These are phyloP conservation scores for Dasyurus viverrinus DNA, from an alignment of 2,113 vertebrate genomes.

Conservation along the genomic window DNA sequence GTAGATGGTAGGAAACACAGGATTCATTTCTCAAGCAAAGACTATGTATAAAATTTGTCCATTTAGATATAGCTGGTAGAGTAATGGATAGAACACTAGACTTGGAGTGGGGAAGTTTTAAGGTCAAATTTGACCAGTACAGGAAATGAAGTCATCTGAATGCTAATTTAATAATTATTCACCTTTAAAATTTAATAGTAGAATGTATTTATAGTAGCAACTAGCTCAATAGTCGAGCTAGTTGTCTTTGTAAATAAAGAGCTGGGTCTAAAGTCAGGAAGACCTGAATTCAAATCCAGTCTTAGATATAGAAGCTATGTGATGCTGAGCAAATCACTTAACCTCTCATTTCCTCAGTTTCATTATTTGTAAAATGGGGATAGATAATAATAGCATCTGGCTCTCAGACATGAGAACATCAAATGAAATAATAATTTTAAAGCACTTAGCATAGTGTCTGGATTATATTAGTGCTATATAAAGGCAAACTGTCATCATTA, in stretches of 20 bases:
- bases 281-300: not conserved
- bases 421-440: not conserved
- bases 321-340: not conserved
- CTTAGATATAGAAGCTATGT: not conserved
- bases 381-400: not conserved
- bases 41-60: not conserved
- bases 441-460: not conserved
- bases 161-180: not conserved
- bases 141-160: not conserved
- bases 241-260: not conserved
- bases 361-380: not conserved
- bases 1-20: not conserved
- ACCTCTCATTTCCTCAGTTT: not conserved
- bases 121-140: not conserved
- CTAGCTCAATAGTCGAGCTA: not conserved
- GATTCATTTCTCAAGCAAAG: not conserved
- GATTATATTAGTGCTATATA: not conserved
- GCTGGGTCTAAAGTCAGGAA: not conserved
- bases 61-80: not conserved
- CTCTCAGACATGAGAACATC: not conserved
- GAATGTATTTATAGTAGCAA: not conserved
- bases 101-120: not conserved
- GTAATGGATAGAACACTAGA: not conserved
- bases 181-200: not conserved
- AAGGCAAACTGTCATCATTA: not conserved